Conservation (phyloP, 2,797 vertebrate species). For the Mormyrops boulengeri region DNA sequence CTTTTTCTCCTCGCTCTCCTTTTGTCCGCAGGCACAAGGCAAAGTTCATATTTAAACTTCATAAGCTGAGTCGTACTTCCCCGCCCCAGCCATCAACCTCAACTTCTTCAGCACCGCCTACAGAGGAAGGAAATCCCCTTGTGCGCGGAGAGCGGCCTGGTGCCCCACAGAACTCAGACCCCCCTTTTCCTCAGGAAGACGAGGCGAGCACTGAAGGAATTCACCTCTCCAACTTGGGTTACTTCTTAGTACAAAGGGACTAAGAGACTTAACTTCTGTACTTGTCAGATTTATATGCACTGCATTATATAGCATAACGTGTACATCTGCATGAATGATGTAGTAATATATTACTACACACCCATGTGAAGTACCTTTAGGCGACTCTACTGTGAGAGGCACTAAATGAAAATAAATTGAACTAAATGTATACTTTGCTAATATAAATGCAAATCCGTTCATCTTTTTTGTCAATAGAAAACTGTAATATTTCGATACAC, state of each 20-base stretch:
- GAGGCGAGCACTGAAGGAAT: slow-evolving; percentile 32
- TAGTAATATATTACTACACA: background rate
- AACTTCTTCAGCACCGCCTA: slow-evolving; percentile 10
- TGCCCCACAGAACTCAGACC: slow-evolving; percentile 2
- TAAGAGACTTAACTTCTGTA: background rate
- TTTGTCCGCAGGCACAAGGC: slow-evolving; percentile 46
- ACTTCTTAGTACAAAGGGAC: slow-evolving; percentile 48
- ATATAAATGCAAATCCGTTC: background rate
- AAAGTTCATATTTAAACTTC: slow-evolving; percentile 43
- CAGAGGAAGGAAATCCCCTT: slow-evolving; percentile 42
- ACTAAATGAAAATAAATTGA: background rate
- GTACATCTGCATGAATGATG: background rate
- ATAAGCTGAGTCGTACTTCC: slow-evolving; percentile 24
- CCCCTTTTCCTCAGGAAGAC: background rate
- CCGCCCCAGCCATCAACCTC: slow-evolving; percentile 13
- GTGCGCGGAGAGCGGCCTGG: slow-evolving; percentile 28
- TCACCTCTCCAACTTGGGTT: slow-evolving; percentile 60
- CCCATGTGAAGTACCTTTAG: background rate
- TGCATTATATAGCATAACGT: background rate
- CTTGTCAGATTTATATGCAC: background rate
- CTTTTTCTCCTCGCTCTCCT: background rate
- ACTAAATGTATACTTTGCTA: background rate
- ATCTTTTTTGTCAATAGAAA: background rate
- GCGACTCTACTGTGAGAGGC: background rate
- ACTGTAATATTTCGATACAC: background rate